Conservation (phyloP, 2,888 invertebrate species). For the Panzeria rudis region DNA sequence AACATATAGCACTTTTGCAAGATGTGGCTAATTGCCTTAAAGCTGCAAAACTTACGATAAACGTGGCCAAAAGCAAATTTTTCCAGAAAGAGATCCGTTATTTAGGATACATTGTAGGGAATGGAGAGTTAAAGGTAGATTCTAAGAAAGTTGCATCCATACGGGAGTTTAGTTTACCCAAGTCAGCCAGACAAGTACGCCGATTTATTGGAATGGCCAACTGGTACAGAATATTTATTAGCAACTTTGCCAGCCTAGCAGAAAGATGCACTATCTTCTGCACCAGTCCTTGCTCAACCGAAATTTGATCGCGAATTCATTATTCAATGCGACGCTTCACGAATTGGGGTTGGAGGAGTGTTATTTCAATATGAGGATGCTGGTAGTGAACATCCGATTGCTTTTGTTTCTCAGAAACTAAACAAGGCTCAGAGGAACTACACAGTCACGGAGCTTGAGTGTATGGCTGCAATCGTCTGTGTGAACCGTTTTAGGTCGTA, state of each 20-base stretch:
- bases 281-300: constrained; percentile 15
- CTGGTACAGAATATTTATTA: neutral
- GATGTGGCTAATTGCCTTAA: neutral
- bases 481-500: too few species aligned
- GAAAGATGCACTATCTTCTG: neutral
- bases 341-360: neutral
- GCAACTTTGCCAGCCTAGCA: neutral
- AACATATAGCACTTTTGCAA: neutral
- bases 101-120: neutral
- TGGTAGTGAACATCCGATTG: constrained; percentile 2
- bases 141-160: neutral
- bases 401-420: constrained; percentile 28
- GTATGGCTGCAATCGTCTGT: neutral
- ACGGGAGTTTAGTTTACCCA: too few species aligned
- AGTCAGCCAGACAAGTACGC: neutral
- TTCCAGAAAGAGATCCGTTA: neutral
- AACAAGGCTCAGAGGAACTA: constrained; percentile 35
- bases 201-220: neutral
- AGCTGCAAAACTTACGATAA: neutral
- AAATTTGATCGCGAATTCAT: neutral
- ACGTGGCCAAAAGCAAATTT: neutral
- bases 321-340: constrained; percentile 6
- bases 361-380: neutral
- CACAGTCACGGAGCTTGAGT: constrained; percentile 35
- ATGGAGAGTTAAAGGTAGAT: constrained; percentile 13